phyloP scores from a whole-genome alignment of 92 coral and sea anemone species.

The Bergia puertoricense region DNA sequence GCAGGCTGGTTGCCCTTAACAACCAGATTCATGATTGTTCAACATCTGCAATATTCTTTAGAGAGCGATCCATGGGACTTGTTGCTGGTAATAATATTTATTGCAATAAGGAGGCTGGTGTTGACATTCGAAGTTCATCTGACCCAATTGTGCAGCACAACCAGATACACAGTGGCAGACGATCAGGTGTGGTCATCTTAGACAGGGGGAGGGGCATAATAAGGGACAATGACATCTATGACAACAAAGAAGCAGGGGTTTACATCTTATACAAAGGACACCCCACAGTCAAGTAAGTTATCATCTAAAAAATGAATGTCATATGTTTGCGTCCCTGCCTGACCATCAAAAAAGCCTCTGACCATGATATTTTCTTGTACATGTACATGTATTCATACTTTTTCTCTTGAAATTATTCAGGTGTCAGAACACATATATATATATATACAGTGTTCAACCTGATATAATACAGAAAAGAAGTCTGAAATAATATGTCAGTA shows the following conservation, averaged over 20 bases:
- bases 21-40: conserved; percentile 89
- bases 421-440: too few species aligned
- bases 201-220: conserved; percentile 93
- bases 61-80: conserved; percentile 89
- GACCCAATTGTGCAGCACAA: conserved; percentile 97
- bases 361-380: too few species aligned
- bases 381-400: too few species aligned
- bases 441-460: too few species aligned
- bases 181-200: conserved; percentile 90
- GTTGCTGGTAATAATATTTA: conserved; percentile 93
- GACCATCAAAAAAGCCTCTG: too few species aligned
- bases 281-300: conserved; percentile 82
- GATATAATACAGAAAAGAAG: too few species aligned
- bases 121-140: conserved; percentile 92
- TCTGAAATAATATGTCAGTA: too few species aligned
- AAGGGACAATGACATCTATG: conserved; percentile 90
- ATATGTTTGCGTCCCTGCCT: too few species aligned
- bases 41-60: conserved; percentile 91
- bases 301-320: background rate
- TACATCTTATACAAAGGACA: conserved; percentile 89
- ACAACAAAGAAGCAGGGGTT: conserved; percentile 94
- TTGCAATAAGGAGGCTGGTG: conserved; percentile 89
- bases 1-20: conserved; percentile 78
- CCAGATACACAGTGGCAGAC: conserved; percentile 82
- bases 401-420: too few species aligned